These are phyloP conservation scores for Potorous gilbertii DNA, from an alignment of 2,797 vertebrate species.

Conservation along the genomic window DNA sequence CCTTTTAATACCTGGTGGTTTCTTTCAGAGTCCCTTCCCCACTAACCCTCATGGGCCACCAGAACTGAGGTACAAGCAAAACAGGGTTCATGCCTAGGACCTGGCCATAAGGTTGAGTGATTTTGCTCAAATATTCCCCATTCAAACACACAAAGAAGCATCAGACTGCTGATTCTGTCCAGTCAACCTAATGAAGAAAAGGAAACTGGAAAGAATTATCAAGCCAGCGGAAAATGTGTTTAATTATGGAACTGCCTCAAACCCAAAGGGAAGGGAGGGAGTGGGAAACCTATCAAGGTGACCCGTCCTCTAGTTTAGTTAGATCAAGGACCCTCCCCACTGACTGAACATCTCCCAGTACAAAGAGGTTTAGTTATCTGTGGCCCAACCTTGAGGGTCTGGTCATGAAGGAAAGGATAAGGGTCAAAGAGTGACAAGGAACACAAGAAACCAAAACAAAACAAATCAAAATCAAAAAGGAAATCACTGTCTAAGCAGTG, in stretches of 20 bases:
- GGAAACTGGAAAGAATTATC: neutral
- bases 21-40: neutral
- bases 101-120: neutral
- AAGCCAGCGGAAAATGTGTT: neutral
- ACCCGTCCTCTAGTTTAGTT: neutral
- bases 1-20: neutral
- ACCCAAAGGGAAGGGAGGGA: neutral
- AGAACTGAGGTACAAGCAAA: neutral
- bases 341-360: neutral
- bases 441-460: neutral
- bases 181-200: neutral
- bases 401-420: neutral
- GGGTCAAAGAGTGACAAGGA: neutral
- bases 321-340: neutral
- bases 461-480: neutral
- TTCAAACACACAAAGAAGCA: neutral
- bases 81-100: neutral
- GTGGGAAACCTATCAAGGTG: neutral
- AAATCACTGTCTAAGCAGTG: neutral
- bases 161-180: neutral
- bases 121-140: neutral
- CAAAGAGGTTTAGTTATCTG: neutral
- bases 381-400: neutral
- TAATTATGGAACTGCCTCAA: neutral
- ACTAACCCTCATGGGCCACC: neutral